Conservation (phyloP, 2,797 vertebrate genomes). For the Anguilla megastoma region DNA sequence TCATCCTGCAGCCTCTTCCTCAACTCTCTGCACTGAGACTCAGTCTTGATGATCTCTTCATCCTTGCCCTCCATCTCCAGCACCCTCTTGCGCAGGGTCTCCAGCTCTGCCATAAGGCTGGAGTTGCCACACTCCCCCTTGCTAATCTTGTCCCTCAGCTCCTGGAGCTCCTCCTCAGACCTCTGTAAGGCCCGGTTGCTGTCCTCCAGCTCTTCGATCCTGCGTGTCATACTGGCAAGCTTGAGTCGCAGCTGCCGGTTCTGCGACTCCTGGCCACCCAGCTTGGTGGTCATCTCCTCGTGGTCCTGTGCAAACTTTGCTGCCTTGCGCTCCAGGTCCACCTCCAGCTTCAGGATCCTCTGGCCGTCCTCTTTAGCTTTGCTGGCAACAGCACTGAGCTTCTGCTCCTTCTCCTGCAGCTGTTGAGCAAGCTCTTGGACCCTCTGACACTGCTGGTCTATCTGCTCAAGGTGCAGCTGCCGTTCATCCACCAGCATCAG, state of each 20-base stretch:
- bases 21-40: slow-evolving; percentile 87
- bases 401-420: slow-evolving; percentile 85
- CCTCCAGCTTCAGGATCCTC: slow-evolving; percentile 82
- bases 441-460: slow-evolving; percentile 89
- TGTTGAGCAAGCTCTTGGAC: slow-evolving; percentile 88
- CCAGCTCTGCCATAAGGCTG: slow-evolving; percentile 89
- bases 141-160: slow-evolving; percentile 86
- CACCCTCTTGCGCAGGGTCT: slow-evolving; percentile 87
- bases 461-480: slow-evolving; percentile 94
- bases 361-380: slow-evolving; percentile 84
- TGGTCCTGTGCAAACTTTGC: slow-evolving; percentile 84
- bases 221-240: slow-evolving; percentile 77
- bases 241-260: slow-evolving; percentile 85
- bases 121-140: slow-evolving; percentile 91
- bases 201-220: slow-evolving; percentile 90
- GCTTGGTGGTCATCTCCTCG: slow-evolving; percentile 88
- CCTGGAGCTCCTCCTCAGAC: slow-evolving; percentile 89
- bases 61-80: slow-evolving; percentile 98
- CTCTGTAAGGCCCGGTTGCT: slow-evolving; percentile 82
- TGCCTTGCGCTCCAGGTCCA: slow-evolving; percentile 85
- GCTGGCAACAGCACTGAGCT: slow-evolving; percentile 73
- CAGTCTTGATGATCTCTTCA: slow-evolving; percentile 92
- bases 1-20: slow-evolving; percentile 89
- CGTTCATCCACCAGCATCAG: slow-evolving; percentile 98
- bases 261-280: slow-evolving; percentile 82